These are phyloP conservation scores for Diorhabda elongata DNA, from an alignment of 1,140 invertebrate species.

Conservation along the genomic window DNA sequence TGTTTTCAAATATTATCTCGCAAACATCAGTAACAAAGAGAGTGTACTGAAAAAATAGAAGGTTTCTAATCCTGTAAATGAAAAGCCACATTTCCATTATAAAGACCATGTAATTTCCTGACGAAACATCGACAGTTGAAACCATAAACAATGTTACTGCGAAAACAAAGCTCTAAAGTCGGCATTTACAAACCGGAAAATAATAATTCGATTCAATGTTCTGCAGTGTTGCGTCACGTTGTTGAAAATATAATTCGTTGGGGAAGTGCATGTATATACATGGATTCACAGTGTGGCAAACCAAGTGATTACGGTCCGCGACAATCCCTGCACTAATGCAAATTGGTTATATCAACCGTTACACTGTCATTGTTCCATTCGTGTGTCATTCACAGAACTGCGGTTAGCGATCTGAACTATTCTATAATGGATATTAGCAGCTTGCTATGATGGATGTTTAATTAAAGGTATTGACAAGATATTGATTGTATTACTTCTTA, in stretches of 20 bases:
- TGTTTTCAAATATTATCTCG: too few relatives aligned
- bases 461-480: neutral
- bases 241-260: conserved; percentile 11
- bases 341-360: conserved; percentile 15
- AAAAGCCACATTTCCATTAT: neutral
- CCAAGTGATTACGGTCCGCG: conserved; percentile 9
- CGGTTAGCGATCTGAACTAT: neutral
- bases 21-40: too few relatives aligned
- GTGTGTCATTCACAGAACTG: conserved; percentile 5
- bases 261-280: conserved; percentile 7
- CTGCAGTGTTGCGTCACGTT: conserved; percentile 6
- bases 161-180: neutral
- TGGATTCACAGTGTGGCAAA: conserved; percentile 11
- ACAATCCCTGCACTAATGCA: conserved; percentile 12
- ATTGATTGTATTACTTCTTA: neutral
- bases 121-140: neutral
- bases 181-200: conserved; percentile 8
- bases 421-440: neutral
- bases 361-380: neutral
- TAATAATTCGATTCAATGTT: conserved; percentile 15
- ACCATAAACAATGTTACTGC: neutral
- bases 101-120: neutral
- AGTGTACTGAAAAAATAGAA: too few relatives aligned
- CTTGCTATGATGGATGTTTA: neutral
- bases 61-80: too few relatives aligned